Conservation (phyloP, 2,113 vertebrate species). For the Toxotes jaculatrix region DNA sequence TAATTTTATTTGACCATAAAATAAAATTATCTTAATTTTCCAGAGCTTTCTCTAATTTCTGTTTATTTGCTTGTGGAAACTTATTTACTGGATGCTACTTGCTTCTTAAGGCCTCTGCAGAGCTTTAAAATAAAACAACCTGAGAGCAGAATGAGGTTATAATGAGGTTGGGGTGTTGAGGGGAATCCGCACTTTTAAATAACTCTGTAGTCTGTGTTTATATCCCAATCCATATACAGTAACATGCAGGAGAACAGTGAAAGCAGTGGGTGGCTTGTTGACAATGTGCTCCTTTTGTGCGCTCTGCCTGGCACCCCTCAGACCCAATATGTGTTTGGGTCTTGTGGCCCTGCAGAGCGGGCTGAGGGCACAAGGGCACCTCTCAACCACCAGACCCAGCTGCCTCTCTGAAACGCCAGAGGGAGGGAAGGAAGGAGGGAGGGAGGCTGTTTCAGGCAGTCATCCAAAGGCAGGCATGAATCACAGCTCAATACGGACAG, state of each 20-base stretch:
- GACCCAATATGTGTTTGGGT: constrained; percentile 55
- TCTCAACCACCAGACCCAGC: constrained; percentile 68
- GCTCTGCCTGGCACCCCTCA: constrained; percentile 59
- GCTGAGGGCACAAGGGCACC: constrained; percentile 64
- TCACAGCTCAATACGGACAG: constrained; percentile 40
- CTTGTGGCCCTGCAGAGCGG: constrained; percentile 45
- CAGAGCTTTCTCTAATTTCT: too few species aligned
- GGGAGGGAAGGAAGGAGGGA: constrained; percentile 2
- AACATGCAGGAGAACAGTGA: not conserved
- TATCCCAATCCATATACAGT: constrained; percentile 4
- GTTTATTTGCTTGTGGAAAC: not conserved
- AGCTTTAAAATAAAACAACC: too few species aligned
- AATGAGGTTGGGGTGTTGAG: not conserved
- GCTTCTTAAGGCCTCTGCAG: not conserved
- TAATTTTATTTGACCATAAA: too few species aligned
- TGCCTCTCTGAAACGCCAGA: constrained; percentile 52
- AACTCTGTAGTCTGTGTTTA: not conserved
- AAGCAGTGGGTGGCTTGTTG: constrained; percentile 36
- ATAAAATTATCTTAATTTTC: too few species aligned
- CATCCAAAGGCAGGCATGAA: constrained; percentile 42
- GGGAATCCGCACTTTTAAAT: not conserved
- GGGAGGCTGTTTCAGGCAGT: constrained; percentile 43
- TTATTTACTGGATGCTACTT: not conserved
- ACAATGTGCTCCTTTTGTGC: constrained; percentile 57
- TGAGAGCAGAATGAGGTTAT: too few species aligned